Evolutionary conservation across 1,140 invertebrate genomes (phyloP), one percentile per base, ranked within the genome.

Genomic region (Saccostrea echinata): DNA sequence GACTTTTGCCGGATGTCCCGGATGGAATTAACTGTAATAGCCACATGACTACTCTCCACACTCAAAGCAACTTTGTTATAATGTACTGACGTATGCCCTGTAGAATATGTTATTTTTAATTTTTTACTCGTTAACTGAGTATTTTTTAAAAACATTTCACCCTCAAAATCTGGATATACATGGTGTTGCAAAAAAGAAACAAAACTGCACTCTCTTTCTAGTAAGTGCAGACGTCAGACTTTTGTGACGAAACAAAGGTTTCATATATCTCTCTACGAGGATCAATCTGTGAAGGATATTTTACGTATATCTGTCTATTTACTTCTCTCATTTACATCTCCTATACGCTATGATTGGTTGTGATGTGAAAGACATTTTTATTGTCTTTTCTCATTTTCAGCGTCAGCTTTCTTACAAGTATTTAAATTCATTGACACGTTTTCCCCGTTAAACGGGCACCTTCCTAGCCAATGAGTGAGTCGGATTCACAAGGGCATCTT

Each of bases 361-460:
- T 61, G 55, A 61, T 61, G 55, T 43, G 9, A 6, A 61, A 61
- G 55, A n/a, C 55, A 61, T 18, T 61, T 61, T 61, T 61, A 61
- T 61, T n/a, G 55, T 61, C n/a, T n/a, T 61, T 18, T 76, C 16
- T 76, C 68, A 35, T 30, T 76, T 30, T 76, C 27, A 76, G 27
- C 24, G 68, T 30, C 27, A 76, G 24, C 16, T 12, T 27, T 76
- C 30, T 76, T 76, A 43, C 43, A 0, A 43, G 43, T 43, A 33
- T 76, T 76, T 12, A 33, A 76, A 76, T 76, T 76, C 68, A 76
- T 30, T 13, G 27, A 33, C 68, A 76, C 30, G 68, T 30, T 33
- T 30, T 76, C 9, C 43, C 43, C 43, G 43, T 43, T 43, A 35
- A 76, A 16, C 30, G 68, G 68, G 30, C 68, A 33, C 68, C 68